Percentiles rank a stretch among this genome's conserved stretches.
Conservation (phyloP, 2,797 vertebrate genomes). For the Pteronotus mesoamericanus region DNA sequence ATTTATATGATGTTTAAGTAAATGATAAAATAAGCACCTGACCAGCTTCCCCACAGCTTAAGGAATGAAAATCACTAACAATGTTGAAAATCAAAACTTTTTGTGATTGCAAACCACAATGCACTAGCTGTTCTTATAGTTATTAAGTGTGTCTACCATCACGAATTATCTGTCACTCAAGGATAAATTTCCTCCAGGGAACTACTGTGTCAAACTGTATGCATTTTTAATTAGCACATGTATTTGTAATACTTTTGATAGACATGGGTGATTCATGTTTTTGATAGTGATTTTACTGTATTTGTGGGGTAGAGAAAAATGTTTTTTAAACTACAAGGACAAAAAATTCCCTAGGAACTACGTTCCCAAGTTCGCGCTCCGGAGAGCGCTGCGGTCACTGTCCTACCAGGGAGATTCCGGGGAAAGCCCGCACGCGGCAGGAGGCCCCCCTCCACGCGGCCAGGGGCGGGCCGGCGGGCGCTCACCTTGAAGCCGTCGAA, state of each 20-base stretch:
- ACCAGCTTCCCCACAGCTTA: neutral
- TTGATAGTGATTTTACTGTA: neutral
- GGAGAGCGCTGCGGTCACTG: neutral
- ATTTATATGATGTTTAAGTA: neutral
- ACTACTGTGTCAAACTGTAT: neutral
- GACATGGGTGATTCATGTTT: neutral
- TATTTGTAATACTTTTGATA: neutral
- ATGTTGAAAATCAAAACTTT: neutral
- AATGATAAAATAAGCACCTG: neutral
- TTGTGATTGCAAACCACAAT: neutral
- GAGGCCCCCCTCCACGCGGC: no score
- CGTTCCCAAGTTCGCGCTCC: neutral
- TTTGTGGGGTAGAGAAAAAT: neutral
- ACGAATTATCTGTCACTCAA: neutral
- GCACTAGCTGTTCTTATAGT: neutral
- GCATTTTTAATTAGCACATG: neutral
- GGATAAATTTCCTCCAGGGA: neutral
- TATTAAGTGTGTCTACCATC: neutral
- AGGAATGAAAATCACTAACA: neutral
- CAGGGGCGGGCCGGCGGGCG: neutral
- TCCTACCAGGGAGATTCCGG: neutral
- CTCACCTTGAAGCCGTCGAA: slow-evolving; percentile 97
- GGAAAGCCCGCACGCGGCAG: neutral
- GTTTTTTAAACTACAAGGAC: neutral
- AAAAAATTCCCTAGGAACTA: neutral